These are phyloP conservation scores for Chamaetylas fuelleborni DNA, from an alignment of 2,113 vertebrate species.

Conservation along the genomic window DNA sequence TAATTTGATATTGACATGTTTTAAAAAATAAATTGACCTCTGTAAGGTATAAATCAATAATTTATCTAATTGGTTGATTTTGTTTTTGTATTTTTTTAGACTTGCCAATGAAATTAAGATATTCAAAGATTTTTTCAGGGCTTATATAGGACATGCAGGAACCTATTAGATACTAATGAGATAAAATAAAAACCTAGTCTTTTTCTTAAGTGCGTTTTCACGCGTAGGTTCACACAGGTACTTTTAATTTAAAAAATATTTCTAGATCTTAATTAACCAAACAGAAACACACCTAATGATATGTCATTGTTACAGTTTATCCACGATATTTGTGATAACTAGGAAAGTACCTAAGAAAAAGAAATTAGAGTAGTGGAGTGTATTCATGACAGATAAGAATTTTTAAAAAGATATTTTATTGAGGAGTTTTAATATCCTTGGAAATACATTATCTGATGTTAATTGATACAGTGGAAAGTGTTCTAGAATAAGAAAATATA, in stretches of 20 bases:
- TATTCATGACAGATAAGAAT: background rate
- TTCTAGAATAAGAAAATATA: background rate
- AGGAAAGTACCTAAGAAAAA: background rate
- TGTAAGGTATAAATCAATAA: background rate
- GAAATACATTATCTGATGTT: background rate
- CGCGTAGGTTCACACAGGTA: background rate
- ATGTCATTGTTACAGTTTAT: background rate
- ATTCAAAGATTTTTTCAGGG: background rate
- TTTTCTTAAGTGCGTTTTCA: background rate
- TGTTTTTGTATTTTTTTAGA: background rate
- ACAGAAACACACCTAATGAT: background rate
- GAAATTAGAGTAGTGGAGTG: background rate
- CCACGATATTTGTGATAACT: background rate
- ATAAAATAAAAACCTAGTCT: background rate
- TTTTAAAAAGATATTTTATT: background rate
- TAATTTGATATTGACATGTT: background rate
- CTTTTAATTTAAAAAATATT: background rate
- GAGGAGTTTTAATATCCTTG: background rate
- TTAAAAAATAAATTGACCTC: background rate
- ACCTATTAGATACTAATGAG: background rate
- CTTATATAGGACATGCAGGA: rapidly evolving
- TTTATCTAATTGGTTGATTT: background rate
- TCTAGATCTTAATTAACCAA: background rate
- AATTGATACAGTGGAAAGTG: background rate
- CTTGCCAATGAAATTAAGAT: background rate